phyloP scores from a whole-genome alignment of 2,888 invertebrate genomes.

The Salpingus planirostris region DNA sequence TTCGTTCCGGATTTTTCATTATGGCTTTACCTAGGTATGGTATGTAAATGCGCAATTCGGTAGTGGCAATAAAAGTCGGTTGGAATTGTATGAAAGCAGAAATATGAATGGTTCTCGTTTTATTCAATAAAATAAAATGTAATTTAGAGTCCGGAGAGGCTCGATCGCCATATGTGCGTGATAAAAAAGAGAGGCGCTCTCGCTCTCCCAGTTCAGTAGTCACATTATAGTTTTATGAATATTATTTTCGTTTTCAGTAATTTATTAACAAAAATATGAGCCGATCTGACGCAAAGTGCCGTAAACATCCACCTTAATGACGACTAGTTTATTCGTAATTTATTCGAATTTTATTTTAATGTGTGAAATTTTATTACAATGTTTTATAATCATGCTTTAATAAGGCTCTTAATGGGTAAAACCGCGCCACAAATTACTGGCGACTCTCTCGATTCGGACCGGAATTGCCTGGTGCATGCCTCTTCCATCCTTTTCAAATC shows the following conservation, averaged over 20 bases:
- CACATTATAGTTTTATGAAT: conserved; percentile 43
- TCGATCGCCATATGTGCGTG: conserved; percentile 26
- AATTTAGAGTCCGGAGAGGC: conserved; percentile 27
- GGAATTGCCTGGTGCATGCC: conserved; percentile 10
- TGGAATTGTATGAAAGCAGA: conserved; percentile 19
- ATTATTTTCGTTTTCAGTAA: conserved; percentile 43
- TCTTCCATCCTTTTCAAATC: too few relatives aligned
- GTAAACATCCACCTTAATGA: conserved; percentile 43
- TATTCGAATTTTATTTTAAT: conserved; percentile 46
- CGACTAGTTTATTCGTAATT: conserved; percentile 43
- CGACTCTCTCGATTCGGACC: conserved; percentile 18
- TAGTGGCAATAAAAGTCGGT: conserved; percentile 25
- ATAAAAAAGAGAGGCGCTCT: conserved; percentile 22
- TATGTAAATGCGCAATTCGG: conserved; percentile 23
- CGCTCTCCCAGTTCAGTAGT: conserved; percentile 38
- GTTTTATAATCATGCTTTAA: conserved; percentile 45
- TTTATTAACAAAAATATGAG: conserved; percentile 45
- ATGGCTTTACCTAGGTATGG: background rate
- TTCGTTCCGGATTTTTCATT: background rate
- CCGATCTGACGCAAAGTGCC: conserved; percentile 39
- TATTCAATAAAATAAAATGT: conserved; percentile 34
- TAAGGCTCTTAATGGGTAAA: conserved; percentile 40
- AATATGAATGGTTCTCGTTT: conserved; percentile 20
- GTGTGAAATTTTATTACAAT: conserved; percentile 45
- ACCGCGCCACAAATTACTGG: conserved; percentile 37